These are phyloP conservation scores for Girardinichthys multiradiatus DNA, from an alignment of 2,113 vertebrate species.

Conservation along the genomic window DNA sequence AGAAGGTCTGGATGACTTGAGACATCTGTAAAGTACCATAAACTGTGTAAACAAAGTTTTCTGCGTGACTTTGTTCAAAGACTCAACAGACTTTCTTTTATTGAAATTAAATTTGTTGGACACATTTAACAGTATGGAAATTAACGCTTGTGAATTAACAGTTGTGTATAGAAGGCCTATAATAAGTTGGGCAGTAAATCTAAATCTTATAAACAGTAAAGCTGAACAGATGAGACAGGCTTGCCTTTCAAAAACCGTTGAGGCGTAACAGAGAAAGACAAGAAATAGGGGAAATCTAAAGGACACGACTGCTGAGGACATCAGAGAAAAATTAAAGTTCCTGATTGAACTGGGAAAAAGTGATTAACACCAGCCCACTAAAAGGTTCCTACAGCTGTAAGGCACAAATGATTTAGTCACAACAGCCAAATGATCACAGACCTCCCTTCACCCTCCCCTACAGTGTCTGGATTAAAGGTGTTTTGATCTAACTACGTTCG, in stretches of 20 bases:
- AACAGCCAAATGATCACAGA: background rate
- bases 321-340: background rate
- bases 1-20: background rate
- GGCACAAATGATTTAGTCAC: background rate
- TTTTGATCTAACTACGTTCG: slow-evolving; percentile 33
- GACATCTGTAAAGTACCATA: background rate
- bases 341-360: background rate
- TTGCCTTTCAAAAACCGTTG: too few relatives aligned
- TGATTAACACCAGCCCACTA: background rate
- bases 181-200: background rate
- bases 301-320: background rate
- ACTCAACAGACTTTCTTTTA: background rate
- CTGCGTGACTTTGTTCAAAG: background rate
- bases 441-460: background rate
- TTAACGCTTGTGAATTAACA: background rate
- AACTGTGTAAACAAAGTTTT: background rate
- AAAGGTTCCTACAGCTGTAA: slow-evolving; percentile 2
- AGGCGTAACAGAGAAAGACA: background rate
- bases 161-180: background rate
- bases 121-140: background rate
- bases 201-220: background rate
- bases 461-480: slow-evolving; percentile 15
- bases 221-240: background rate
- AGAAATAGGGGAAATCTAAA: background rate
- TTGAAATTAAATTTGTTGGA: background rate